These are phyloP conservation scores for Geophilus truncorum DNA, from an alignment of 2,888 invertebrate species.

Conservation along the genomic window DNA sequence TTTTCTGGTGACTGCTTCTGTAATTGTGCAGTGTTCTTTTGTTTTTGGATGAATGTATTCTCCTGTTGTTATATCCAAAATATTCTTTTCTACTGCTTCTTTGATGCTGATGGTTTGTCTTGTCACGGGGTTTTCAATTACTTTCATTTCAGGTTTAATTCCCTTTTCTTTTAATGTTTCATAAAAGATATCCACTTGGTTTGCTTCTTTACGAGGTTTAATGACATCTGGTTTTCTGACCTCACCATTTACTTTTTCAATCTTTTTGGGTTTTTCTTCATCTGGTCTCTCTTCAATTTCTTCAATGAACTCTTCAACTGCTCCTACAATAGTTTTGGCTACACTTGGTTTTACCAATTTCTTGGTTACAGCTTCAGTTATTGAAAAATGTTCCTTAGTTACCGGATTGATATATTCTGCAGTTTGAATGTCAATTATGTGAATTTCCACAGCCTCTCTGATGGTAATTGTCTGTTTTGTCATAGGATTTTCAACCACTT, in stretches of 20 bases:
- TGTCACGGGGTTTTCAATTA: slow-evolving; percentile 74
- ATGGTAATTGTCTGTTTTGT: slow-evolving; percentile 73
- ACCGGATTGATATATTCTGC: slow-evolving; percentile 73
- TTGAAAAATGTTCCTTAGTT: slow-evolving; percentile 72
- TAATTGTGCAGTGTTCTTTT: slow-evolving; percentile 47
- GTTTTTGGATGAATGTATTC: slow-evolving; percentile 46
- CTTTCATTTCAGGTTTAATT: slow-evolving; percentile 40
- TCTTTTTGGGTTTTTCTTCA: slow-evolving; percentile 41
- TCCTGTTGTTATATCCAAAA: slow-evolving; percentile 67
- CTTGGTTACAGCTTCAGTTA: slow-evolving; percentile 70
- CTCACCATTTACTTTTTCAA: background rate
- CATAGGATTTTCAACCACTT: slow-evolving; percentile 60
- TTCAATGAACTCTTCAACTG: background rate
- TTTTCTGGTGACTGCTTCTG: slow-evolving; percentile 73
- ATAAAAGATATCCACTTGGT: background rate
- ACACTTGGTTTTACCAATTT: slow-evolving; percentile 68
- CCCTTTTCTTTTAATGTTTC: background rate
- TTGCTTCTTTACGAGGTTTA: background rate
- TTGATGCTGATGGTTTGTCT: slow-evolving; percentile 73
- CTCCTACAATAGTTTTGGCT: background rate
- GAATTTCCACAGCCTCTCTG: slow-evolving; percentile 78
- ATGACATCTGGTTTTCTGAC: background rate
- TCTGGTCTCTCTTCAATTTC: slow-evolving; percentile 50
- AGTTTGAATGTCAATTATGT: slow-evolving; percentile 75
- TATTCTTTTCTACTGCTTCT: slow-evolving; percentile 75